phyloP scores from a whole-genome alignment of 2,888 invertebrate species.

The Dichetophora obliterata region DNA sequence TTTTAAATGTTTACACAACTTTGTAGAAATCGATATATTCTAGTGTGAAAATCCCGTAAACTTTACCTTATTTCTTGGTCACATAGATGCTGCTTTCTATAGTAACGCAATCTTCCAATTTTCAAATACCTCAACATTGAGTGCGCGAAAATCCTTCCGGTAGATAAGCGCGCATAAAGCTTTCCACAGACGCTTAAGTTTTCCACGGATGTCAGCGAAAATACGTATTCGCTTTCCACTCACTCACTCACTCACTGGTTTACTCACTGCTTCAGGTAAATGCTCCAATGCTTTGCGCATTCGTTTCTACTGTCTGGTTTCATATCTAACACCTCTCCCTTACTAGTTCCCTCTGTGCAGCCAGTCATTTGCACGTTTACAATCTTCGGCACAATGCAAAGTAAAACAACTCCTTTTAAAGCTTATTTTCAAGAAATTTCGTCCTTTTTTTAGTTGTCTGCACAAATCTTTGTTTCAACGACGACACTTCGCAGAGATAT shows the following conservation, averaged over 20 bases:
- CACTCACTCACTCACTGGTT: no score
- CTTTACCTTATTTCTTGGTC: not conserved
- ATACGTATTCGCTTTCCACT: not conserved
- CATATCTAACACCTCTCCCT: not conserved
- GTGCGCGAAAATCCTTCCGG: conserved; percentile 6
- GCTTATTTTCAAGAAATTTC: conserved; percentile 2
- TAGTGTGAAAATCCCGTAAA: no score
- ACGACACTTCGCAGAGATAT: not conserved
- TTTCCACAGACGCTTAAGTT: not conserved
- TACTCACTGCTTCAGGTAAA: no score
- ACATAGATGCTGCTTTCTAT: not conserved
- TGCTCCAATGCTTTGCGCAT: no score
- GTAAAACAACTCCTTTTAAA: conserved; percentile 29
- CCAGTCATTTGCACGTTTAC: conserved; percentile 20
- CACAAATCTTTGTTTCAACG: not conserved
- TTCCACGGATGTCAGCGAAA: not conserved
- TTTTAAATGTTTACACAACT: no score
- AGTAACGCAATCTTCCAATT: not conserved
- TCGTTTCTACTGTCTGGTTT: not conserved
- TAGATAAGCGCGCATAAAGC: conserved; percentile 14
- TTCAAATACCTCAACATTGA: not conserved
- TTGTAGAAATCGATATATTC: no score
- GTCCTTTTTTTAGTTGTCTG: not conserved
- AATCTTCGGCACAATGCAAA: not conserved
- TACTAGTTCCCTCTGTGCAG: not conserved